A percentile compares a stretch with the other conserved stretches of the same genome.
Evolutionary conservation across 2,888 invertebrate genomes (phyloP).

Genomic region (Leptinotarsa tumamoca): DNA sequence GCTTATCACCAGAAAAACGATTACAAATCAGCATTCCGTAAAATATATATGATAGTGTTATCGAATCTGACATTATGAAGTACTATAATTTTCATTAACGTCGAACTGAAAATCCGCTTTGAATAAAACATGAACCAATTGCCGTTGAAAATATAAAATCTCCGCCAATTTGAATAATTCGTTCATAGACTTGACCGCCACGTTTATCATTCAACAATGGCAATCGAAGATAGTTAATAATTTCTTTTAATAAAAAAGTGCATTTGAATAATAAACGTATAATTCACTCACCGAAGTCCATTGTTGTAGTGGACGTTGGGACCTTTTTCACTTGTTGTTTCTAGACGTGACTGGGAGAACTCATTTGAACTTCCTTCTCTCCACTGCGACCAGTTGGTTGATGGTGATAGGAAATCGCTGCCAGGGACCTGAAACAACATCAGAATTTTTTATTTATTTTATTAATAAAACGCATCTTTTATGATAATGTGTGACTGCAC

Average conservation of each 20-base stretch:
- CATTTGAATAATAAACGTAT: conserved; percentile 44
- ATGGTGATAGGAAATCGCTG: conserved; percentile 34
- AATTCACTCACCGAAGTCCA: conserved; percentile 63
- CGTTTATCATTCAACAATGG: conserved; percentile 11
- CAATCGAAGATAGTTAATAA: conserved; percentile 49
- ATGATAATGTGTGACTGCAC: conserved; percentile 14
- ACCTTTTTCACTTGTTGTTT: conserved; percentile 37
- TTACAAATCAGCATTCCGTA: too few species aligned
- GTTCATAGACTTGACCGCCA: conserved; percentile 25
- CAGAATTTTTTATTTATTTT: conserved; percentile 23
- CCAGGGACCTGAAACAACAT: conserved; percentile 36
- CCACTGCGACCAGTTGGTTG: conserved; percentile 21
- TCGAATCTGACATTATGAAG: neutral
- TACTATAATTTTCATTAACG: neutral
- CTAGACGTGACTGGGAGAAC: conserved; percentile 54
- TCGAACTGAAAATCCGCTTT: conserved; percentile 31
- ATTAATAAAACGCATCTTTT: conserved; percentile 20
- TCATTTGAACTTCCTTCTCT: conserved; percentile 53
- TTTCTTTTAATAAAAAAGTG: conserved; percentile 55
- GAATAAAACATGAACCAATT: conserved; percentile 24
- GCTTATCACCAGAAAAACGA: too few species aligned
- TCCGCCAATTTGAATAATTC: conserved; percentile 34
- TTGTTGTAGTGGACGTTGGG: conserved; percentile 52
- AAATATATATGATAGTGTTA: neutral
- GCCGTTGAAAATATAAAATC: conserved; percentile 1